phyloP scores from a whole-genome alignment of 2,888 invertebrate species.

The Laothoe populi region DNA sequence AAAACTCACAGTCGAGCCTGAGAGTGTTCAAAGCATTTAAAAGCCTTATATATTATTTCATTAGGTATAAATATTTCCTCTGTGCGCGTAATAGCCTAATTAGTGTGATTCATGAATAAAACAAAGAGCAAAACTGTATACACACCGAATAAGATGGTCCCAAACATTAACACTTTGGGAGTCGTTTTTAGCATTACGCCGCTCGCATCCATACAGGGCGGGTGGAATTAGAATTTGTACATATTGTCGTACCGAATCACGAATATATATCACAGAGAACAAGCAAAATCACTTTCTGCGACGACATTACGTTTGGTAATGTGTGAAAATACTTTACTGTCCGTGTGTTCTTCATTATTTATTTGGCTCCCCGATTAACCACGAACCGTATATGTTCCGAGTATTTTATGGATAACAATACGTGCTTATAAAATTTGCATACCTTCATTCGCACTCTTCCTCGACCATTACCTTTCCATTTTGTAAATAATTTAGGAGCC shows the following conservation, averaged over 20 bases:
- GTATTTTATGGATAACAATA: constrained; percentile 70
- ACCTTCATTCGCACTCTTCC: constrained; percentile 81
- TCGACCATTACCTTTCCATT: constrained; percentile 84
- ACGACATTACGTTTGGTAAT: constrained; percentile 45
- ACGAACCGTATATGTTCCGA: constrained; percentile 54
- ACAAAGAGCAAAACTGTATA: constrained; percentile 2
- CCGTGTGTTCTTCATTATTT: constrained; percentile 59
- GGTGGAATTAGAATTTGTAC: constrained; percentile 37
- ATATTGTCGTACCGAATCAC: constrained; percentile 42
- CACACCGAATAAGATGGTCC: constrained; percentile 6
- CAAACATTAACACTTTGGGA: constrained; percentile 21
- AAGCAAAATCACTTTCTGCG: constrained; percentile 64
- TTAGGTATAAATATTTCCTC: constrained; percentile 3
- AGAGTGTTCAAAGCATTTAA: not conserved
- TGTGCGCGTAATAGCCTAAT: constrained; percentile 5
- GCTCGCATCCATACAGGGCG: constrained; percentile 15
- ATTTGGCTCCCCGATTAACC: constrained; percentile 52
- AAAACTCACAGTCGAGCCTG: no score
- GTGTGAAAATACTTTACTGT: constrained; percentile 49
- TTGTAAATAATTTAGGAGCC: constrained; percentile 84
- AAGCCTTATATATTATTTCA: not conserved
- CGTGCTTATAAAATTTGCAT: constrained; percentile 82
- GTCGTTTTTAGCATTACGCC: constrained; percentile 12
- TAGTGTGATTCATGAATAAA: constrained; percentile 9
- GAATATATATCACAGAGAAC: constrained; percentile 63